Percentiles rank a stretch among this genome's conserved stretches.
Conservation (phyloP, 2,797 vertebrate species). For the Zalophus californianus region DNA sequence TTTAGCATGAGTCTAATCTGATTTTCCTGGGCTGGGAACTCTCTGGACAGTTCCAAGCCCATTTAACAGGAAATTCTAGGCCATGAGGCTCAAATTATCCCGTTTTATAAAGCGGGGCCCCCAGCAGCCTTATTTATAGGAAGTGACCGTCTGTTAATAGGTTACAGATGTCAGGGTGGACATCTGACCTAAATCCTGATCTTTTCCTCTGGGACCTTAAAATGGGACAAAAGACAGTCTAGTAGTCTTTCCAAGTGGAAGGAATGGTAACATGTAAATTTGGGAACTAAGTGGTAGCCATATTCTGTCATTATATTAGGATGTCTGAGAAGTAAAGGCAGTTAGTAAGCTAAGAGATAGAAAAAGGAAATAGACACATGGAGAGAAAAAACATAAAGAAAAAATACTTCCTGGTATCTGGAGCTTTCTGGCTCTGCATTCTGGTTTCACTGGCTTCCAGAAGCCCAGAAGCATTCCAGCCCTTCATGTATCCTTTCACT, state of each 20-base stretch:
- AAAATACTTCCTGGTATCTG: neutral
- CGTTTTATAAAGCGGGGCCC: neutral
- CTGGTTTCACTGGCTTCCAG: constrained; percentile 17
- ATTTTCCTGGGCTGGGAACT: constrained; percentile 41
- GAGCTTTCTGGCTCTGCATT: neutral
- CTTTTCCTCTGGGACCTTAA: neutral
- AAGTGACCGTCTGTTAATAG: neutral
- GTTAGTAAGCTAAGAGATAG: neutral
- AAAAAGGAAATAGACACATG: neutral
- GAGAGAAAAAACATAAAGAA: neutral
- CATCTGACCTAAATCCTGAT: constrained; percentile 34
- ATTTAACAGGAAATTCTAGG: constrained; percentile 26
- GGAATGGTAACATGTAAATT: neutral
- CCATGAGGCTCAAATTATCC: neutral
- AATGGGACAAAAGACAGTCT: neutral
- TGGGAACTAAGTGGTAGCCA: neutral
- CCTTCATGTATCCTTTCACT: neutral
- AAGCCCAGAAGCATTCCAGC: neutral
- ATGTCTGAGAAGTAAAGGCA: constrained; percentile 4
- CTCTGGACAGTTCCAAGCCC: neutral
- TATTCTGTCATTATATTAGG: neutral
- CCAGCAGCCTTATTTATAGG: neutral
- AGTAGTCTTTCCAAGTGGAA: neutral
- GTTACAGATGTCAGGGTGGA: neutral
- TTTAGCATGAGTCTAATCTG: constrained; percentile 24